phyloP scores from a whole-genome alignment of 2,888 invertebrate genomes.

The Athetis lepigone region DNA sequence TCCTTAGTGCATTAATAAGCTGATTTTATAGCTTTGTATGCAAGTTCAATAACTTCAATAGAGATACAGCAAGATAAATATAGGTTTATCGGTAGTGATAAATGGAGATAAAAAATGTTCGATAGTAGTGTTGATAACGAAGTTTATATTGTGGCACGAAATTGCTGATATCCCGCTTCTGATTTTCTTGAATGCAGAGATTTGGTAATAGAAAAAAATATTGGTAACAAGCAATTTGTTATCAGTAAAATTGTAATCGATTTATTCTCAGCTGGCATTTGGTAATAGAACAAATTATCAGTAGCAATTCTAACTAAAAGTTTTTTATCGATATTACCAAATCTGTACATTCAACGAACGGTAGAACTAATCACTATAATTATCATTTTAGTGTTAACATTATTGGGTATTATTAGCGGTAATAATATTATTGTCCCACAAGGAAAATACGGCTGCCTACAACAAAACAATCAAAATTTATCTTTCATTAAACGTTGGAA shows the following conservation, averaged over 20 bases:
- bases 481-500: too few species aligned
- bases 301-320: too few species aligned
- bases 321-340: too few species aligned
- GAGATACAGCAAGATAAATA: constrained; percentile 55
- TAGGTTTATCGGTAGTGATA: constrained; percentile 43
- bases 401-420: too few species aligned
- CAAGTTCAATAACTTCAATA: constrained; percentile 60
- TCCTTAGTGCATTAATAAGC: constrained; percentile 38
- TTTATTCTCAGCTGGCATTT: too few species aligned
- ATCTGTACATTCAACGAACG: too few species aligned
- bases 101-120: constrained; percentile 27
- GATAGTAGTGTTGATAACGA: constrained; percentile 50
- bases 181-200: background rate
- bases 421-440: too few species aligned
- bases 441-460: too few species aligned
- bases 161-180: constrained; percentile 2
- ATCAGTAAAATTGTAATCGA: background rate
- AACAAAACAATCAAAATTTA: too few species aligned
- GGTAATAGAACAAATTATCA: too few species aligned
- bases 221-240: background rate
- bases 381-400: too few species aligned
- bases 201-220: constrained; percentile 8
- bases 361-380: too few species aligned
- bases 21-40: constrained; percentile 37
- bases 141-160: constrained; percentile 33